Percentiles rank a stretch among this genome's conserved stretches.
Evolutionary conservation across 2,113 vertebrate species (phyloP).

Genomic region (Corydoras sp.): DNA sequence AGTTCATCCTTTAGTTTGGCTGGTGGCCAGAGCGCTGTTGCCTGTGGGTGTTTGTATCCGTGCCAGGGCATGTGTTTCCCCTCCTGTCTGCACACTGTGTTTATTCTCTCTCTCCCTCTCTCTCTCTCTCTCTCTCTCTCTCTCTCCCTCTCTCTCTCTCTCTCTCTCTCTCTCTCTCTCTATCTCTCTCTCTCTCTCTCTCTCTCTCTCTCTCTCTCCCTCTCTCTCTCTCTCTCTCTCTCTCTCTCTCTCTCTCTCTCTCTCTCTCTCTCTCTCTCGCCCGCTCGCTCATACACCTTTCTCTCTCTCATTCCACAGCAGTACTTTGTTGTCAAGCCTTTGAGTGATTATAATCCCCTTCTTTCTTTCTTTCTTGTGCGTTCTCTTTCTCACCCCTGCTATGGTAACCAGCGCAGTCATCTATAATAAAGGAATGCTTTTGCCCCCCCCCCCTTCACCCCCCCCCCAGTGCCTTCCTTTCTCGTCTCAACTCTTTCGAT

Average conservation of each 20-base stretch:
- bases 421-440: constrained; percentile 51
- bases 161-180: constrained; percentile 27
- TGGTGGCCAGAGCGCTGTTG: constrained; percentile 53
- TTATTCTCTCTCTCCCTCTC: constrained; percentile 51
- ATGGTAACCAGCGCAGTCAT: constrained; percentile 26
- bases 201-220: constrained; percentile 43
- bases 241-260: constrained; percentile 20
- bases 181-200: constrained; percentile 16
- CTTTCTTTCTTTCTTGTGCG: not conserved
- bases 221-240: constrained; percentile 25
- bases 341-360: constrained; percentile 19
- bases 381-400: not conserved
- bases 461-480: not conserved
- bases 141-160: constrained; percentile 21
- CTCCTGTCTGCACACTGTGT: constrained; percentile 66
- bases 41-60: constrained; percentile 68
- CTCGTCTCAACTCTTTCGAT: too few species aligned
- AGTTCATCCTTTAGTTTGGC: constrained; percentile 66
- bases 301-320: constrained; percentile 25
- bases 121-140: constrained; percentile 15
- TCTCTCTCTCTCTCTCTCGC: constrained; percentile 16
- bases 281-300: constrained; percentile 7
- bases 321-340: constrained; percentile 18
- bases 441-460: not conserved
- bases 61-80: constrained; percentile 71